These are phyloP conservation scores for Thermophis baileyi DNA, from an alignment of 2,113 vertebrate species.

Conservation along the genomic window DNA sequence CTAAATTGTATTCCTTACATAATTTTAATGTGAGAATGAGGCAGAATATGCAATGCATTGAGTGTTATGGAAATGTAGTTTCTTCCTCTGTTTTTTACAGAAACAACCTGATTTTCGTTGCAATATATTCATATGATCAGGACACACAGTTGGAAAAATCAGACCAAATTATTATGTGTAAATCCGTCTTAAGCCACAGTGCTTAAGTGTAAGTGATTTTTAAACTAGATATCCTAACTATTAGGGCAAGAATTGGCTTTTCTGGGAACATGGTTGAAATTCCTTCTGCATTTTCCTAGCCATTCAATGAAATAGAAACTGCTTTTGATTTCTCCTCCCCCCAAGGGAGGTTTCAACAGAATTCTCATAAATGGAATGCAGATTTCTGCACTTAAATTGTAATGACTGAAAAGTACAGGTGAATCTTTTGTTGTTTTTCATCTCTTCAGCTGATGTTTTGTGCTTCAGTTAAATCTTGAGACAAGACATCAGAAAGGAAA, in stretches of 20 bases:
- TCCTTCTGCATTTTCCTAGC: neutral
- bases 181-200: neutral
- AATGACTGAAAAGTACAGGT: neutral
- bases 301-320: neutral
- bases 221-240: neutral
- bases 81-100: neutral
- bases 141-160: neutral
- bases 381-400: neutral
- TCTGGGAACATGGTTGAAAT: neutral
- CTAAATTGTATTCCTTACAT: constrained; percentile 22
- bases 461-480: neutral
- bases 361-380: neutral
- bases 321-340: neutral
- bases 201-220: neutral
- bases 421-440: neutral
- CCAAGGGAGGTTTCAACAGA: neutral
- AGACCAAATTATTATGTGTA: neutral
- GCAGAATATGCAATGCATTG: neutral
- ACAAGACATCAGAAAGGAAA: neutral
- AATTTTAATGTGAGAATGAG: neutral
- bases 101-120: neutral
- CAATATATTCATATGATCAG: neutral
- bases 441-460: neutral
- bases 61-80: neutral
- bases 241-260: neutral